phyloP scores from a whole-genome alignment of 2,888 invertebrate species.

The Caenorhabditis sp. region DNA sequence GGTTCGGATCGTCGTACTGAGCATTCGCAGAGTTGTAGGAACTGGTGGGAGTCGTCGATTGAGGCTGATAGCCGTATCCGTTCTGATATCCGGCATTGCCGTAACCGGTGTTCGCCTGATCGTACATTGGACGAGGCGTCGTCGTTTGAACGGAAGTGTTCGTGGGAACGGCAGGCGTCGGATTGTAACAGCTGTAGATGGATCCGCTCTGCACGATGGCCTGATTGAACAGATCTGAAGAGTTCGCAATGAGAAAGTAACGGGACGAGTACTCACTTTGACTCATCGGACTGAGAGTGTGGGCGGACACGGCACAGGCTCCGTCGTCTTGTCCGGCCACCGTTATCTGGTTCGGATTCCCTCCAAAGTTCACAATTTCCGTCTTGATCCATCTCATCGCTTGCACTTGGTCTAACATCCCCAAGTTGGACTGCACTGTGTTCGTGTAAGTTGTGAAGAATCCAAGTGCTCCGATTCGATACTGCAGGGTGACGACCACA shows the following conservation, averaged over 20 bases:
- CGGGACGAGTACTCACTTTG: slow-evolving; percentile 69
- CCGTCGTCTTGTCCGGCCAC: slow-evolving; percentile 73
- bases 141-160: slow-evolving; percentile 26
- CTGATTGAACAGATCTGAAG: slow-evolving; percentile 71
- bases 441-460: slow-evolving; percentile 69
- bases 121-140: slow-evolving; percentile 44
- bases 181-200: slow-evolving; percentile 68
- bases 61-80: slow-evolving; percentile 34
- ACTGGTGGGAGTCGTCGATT: slow-evolving; percentile 12
- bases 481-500: slow-evolving; percentile 72
- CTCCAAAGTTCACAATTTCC: slow-evolving; percentile 75
- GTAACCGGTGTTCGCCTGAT: slow-evolving; percentile 49
- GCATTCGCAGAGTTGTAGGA: slow-evolving; percentile 46
- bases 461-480: slow-evolving; percentile 71
- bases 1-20: slow-evolving; percentile 61
- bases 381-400: slow-evolving; percentile 70
- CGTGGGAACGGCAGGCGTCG: slow-evolving; percentile 51
- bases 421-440: slow-evolving; percentile 70
- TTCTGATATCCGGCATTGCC: slow-evolving; percentile 27
- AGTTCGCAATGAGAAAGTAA: no score
- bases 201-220: slow-evolving; percentile 72
- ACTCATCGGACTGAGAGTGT: slow-evolving; percentile 67
- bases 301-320: slow-evolving; percentile 70
- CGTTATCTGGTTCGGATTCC: slow-evolving; percentile 73
- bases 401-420: slow-evolving; percentile 73